These are phyloP conservation scores for Melanaphis sacchari DNA, from an alignment of 1,140 invertebrate species.

Conservation along the genomic window DNA sequence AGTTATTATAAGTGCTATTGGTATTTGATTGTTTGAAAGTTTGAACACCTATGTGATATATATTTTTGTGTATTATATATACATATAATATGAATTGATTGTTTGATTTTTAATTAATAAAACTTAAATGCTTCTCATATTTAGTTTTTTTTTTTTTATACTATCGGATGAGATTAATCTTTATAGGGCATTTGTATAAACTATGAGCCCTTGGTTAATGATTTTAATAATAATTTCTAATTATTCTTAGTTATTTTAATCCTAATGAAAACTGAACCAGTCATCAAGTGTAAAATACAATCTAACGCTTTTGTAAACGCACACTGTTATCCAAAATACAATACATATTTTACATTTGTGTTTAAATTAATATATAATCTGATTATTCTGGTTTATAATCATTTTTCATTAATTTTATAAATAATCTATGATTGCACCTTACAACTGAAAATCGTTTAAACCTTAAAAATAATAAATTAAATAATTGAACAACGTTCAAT, in stretches of 20 bases:
- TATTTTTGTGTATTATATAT: too few species aligned
- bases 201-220: background rate
- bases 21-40: background rate
- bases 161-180: background rate
- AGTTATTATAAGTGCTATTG: too few species aligned
- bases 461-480: background rate
- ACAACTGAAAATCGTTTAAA: background rate
- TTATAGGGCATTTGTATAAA: background rate
- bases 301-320: background rate
- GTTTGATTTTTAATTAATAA: background rate
- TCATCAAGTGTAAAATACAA: background rate
- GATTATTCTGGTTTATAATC: background rate
- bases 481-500: background rate
- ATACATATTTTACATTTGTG: background rate
- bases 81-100: background rate
- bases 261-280: background rate
- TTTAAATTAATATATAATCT: background rate
- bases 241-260: background rate
- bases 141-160: background rate
- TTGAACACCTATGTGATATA: background rate
- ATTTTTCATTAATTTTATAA: background rate
- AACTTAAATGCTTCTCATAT: background rate
- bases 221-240: background rate
- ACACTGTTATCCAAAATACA: background rate
- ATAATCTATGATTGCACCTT: background rate